Conservation (phyloP, 2,113 vertebrate species). For the Cyrtonyx montezumae region DNA sequence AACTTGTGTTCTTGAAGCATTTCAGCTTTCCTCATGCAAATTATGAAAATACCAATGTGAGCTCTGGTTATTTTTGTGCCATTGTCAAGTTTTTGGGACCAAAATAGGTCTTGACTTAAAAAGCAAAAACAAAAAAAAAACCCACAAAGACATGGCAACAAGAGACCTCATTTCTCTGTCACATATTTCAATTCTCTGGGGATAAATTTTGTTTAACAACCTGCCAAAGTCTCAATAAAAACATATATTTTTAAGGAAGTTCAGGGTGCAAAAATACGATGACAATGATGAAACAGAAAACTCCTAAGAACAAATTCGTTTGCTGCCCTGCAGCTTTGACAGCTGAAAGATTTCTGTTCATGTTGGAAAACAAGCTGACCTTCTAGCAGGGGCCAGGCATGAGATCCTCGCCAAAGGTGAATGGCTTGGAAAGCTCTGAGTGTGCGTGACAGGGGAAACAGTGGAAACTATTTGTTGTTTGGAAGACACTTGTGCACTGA, state of each 20-base stretch:
- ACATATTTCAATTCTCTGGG: not conserved
- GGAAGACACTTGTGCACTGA: not conserved
- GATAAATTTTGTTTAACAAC: not conserved
- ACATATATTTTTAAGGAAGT: not conserved
- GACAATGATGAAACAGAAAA: not conserved
- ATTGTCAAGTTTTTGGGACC: not conserved
- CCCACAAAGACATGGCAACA: not conserved
- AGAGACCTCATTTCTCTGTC: not conserved
- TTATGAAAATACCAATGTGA: slow-evolving; percentile 12
- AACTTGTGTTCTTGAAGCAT: slow-evolving; percentile 20
- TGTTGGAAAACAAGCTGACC: slow-evolving; percentile 37
- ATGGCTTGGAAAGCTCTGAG: slow-evolving; percentile 14
- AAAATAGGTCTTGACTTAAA: not conserved
- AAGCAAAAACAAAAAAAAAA: not conserved
- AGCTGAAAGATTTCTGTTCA: not conserved
- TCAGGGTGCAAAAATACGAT: not conserved
- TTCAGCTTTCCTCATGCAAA: slow-evolving; percentile 31
- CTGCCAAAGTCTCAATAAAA: not conserved
- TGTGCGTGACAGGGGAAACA: not conserved
- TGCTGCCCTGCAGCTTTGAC: not conserved
- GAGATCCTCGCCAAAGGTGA: slow-evolving; percentile 44
- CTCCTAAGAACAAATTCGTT: not conserved
- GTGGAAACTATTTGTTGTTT: slow-evolving; percentile 49
- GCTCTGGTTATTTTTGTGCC: not conserved
- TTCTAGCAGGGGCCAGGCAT: slow-evolving; percentile 8